These are phyloP conservation scores for Ornithorhynchus anatinus DNA, from an alignment of 2,113 vertebrate genomes.

Conservation along the genomic window DNA sequence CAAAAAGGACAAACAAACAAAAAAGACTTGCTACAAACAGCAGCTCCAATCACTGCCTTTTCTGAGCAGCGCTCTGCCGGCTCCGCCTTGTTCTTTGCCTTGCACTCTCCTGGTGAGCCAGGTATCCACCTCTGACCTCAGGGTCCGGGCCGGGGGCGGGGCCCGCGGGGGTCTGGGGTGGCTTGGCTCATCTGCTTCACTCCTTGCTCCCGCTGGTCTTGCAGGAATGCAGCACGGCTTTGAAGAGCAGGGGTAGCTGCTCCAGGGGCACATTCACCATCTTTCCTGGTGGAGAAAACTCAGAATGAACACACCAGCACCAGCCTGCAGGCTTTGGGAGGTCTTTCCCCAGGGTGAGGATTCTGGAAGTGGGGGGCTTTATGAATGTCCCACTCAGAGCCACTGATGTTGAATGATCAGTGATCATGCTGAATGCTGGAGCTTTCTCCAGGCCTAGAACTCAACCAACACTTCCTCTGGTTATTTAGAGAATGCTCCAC, in stretches of 20 bases:
- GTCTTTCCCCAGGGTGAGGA: too few species aligned
- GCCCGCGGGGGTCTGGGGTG: slow-evolving; percentile 48
- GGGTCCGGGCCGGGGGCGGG: slow-evolving; percentile 62
- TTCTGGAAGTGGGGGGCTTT: slow-evolving; percentile 4
- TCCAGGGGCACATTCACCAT: slow-evolving; percentile 96
- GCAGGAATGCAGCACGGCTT: slow-evolving; percentile 99
- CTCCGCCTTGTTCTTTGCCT: slow-evolving; percentile 29
- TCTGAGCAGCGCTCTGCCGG: slow-evolving; percentile 44
- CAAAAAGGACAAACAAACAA: slow-evolving; percentile 78
- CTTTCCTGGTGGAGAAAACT: slow-evolving; percentile 81
- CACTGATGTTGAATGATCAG: too few species aligned
- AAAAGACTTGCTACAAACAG: slow-evolving; percentile 85
- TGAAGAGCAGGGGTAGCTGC: slow-evolving; percentile 97
- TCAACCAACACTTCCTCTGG: too few species aligned
- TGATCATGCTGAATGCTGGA: too few species aligned
- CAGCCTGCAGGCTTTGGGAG: too few species aligned
- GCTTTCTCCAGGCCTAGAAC: too few species aligned
- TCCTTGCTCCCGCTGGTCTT: slow-evolving; percentile 89
- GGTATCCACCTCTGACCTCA: slow-evolving; percentile 71
- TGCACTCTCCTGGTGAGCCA: slow-evolving; percentile 55
- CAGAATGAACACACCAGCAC: too few species aligned
- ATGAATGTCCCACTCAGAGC: not conserved
- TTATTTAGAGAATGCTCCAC: too few species aligned
- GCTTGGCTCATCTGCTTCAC: too few species aligned
- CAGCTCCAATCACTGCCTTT: slow-evolving; percentile 60